These are phyloP conservation scores for Ochotona princeps DNA, from an alignment of 2,113 vertebrate species.

Conservation along the genomic window DNA sequence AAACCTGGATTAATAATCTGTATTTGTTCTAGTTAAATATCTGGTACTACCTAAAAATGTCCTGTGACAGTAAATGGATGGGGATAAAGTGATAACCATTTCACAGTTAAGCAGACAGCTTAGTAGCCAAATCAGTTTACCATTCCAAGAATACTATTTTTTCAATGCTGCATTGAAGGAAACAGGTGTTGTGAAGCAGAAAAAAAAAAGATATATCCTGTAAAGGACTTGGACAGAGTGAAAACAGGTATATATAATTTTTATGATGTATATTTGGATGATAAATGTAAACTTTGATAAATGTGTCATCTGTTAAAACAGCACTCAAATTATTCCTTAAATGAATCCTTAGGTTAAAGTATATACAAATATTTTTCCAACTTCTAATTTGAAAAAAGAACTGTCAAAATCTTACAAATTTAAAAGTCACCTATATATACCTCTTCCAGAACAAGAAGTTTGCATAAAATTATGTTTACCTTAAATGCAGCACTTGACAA, in stretches of 20 bases:
- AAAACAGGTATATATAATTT: background rate
- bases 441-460: background rate
- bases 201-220: background rate
- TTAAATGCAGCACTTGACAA: conserved; percentile 18
- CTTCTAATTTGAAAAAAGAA: conserved; percentile 7
- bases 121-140: background rate
- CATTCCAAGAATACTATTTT: background rate
- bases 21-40: background rate
- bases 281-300: conserved; percentile 11
- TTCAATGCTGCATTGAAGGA: background rate
- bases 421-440: background rate
- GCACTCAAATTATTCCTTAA: background rate
- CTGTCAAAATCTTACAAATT: background rate
- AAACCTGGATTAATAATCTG: too few species aligned
- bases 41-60: background rate
- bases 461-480: conserved; percentile 16
- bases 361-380: background rate
- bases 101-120: background rate
- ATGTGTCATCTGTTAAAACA: background rate
- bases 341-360: background rate
- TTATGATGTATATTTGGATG: background rate
- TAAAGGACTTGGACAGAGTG: background rate
- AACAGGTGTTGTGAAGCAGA: background rate
- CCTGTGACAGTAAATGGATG: background rate
- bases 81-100: background rate